phyloP scores from a whole-genome alignment of 2,797 vertebrate genomes.

The Chaenodraco wilsoni region DNA sequence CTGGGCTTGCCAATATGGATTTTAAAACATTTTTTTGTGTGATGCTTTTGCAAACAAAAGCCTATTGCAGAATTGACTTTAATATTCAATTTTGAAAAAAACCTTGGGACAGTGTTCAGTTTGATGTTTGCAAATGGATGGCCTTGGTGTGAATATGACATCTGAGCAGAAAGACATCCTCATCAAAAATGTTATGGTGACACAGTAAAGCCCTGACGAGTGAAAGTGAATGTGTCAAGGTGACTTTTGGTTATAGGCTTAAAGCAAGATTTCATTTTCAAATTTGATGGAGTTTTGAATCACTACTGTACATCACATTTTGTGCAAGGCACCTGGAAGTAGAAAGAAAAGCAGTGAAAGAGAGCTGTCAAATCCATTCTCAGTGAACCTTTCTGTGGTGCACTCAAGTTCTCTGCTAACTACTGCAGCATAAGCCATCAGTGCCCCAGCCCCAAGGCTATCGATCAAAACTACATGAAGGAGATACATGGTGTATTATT shows the following conservation, averaged over 20 bases:
- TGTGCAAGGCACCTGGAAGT: constrained; percentile 23
- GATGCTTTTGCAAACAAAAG: neutral
- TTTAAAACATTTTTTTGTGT: neutral
- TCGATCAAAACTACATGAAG: constrained; percentile 79
- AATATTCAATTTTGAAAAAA: neutral
- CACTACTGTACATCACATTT: constrained; percentile 5
- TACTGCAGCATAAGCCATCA: constrained; percentile 55
- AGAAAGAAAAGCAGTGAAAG: constrained; percentile 35
- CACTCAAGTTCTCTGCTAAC: constrained; percentile 60
- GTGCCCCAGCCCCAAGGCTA: constrained; percentile 65
- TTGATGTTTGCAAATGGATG: neutral
- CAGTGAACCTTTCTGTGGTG: constrained; percentile 51
- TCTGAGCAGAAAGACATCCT: neutral
- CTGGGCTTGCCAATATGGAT: neutral
- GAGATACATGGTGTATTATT: constrained; percentile 69
- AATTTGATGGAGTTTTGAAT: constrained; percentile 17
- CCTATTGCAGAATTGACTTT: neutral
- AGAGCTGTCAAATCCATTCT: constrained; percentile 61
- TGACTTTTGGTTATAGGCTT: neutral
- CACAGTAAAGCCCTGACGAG: neutral
- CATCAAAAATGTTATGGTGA: neutral
- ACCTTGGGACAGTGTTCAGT: neutral
- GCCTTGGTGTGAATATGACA: neutral
- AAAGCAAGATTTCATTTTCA: neutral
- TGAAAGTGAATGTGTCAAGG: neutral